Conservation (phyloP, 2,888 invertebrate genomes). For the Netelia virgata region DNA sequence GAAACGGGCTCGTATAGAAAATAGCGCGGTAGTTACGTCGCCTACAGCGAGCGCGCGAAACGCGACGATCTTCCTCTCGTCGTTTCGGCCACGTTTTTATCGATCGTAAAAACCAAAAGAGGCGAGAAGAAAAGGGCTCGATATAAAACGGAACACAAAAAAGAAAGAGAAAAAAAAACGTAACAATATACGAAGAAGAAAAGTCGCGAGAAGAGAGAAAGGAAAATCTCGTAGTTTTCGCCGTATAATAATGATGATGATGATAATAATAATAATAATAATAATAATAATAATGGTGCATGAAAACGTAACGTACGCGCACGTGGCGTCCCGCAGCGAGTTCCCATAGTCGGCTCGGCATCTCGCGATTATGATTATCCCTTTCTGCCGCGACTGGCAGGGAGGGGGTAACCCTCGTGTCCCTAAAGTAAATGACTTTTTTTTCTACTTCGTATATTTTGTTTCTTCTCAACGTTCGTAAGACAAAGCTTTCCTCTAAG, state of each 20-base stretch:
- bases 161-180: constrained; percentile 29
- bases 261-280: neutral
- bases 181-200: constrained; percentile 17
- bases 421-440: constrained; percentile 3
- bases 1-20: constrained; percentile 24
- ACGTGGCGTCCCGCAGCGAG: constrained; percentile 10
- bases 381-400: neutral
- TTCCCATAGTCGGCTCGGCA: constrained; percentile 32
- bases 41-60: constrained; percentile 15
- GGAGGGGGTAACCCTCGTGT: neutral
- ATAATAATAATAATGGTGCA: neutral
- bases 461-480: neutral
- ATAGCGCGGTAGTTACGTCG: constrained; percentile 18
- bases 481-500: neutral
- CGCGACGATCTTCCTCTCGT: constrained; percentile 21
- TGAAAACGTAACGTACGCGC: constrained; percentile 22
- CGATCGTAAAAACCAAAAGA: constrained; percentile 58
- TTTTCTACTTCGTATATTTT: constrained; percentile 10
- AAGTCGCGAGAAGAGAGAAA: neutral
- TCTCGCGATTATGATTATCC: constrained; percentile 30
- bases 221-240: neutral
- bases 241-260: constrained; percentile 5
- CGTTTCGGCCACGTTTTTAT: constrained; percentile 32
- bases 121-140: constrained; percentile 8
- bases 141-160: neutral